phyloP scores from a whole-genome alignment of 2,797 vertebrate genomes.

The Sandelia bainsii region DNA sequence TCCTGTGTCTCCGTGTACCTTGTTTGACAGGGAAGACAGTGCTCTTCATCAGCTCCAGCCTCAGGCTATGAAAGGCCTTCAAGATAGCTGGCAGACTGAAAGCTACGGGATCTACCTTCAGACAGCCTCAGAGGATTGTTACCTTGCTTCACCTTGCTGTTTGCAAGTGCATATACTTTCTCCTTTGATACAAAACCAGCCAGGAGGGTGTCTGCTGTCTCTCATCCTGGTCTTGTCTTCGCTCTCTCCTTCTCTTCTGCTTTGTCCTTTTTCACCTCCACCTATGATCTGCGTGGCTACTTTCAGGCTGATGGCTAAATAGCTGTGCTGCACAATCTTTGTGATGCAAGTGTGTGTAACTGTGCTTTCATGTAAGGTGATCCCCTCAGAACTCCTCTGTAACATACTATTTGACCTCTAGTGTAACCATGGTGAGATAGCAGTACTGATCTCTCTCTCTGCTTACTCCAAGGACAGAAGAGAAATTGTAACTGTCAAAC shows the following conservation, averaged over 20 bases:
- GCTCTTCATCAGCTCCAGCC: slow-evolving; percentile 82
- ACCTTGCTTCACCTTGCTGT: not conserved
- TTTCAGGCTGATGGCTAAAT: slow-evolving; percentile 44
- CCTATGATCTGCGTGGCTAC: slow-evolving; percentile 50
- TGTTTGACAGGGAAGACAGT: slow-evolving; percentile 78
- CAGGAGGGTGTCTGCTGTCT: slow-evolving; percentile 27
- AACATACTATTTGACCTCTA: slow-evolving; percentile 38
- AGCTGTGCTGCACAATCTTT: slow-evolving; percentile 45
- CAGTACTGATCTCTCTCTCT: slow-evolving; percentile 21
- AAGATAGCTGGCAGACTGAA: slow-evolving; percentile 68
- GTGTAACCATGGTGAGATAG: slow-evolving; percentile 20
- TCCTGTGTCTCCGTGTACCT: slow-evolving; percentile 37
- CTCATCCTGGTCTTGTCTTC: slow-evolving; percentile 20
- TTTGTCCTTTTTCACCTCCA: slow-evolving; percentile 22
- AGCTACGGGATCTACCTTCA: slow-evolving; percentile 44
- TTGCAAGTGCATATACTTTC: slow-evolving; percentile 24
- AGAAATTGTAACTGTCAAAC: not conserved
- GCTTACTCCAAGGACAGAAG: not conserved
- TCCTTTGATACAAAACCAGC: slow-evolving; percentile 37
- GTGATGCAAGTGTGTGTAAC: slow-evolving; percentile 32
- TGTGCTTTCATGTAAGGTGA: slow-evolving; percentile 44
- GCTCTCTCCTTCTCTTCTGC: slow-evolving; percentile 18
- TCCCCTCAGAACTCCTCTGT: slow-evolving; percentile 21
- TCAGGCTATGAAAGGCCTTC: slow-evolving; percentile 82
- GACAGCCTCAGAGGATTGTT: slow-evolving; percentile 30